Base-by-base conservation (phyloP, 30 jellyfish, hydroid and myxozoan genomes). In the Haliclystus octoradiatus region DNA sequence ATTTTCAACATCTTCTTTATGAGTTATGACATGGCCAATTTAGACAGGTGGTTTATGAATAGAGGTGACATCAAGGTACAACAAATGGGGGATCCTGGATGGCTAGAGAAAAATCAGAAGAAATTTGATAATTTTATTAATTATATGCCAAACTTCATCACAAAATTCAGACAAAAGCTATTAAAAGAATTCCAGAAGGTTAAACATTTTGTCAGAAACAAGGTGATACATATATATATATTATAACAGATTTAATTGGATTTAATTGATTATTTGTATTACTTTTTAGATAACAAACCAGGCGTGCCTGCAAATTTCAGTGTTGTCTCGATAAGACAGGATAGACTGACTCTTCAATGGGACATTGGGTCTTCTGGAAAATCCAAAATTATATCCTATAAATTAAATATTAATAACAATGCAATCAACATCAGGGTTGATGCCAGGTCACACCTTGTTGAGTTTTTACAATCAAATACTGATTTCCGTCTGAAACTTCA, bases 221-320 rank as follows among this genome's bases (percentile, higher is more conserved):
- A n/a, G n/a, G n/a, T n/a, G n/a, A n/a, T n/a, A 28, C 34, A 63
- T 14, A 50, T 62, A 24, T 31, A 12, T 22, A 28, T 12, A 22
- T 65, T 3, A 26, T 22, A 65, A 19, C 1, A 3, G 29, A 2
- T 23, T 2, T 66, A 29, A 1, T 66, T 66, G 2, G 29, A 66
- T 19, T 26, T 28, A 26, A 27, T 33, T 31, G 28, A 23, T 1
- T 66, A 27, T 66, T 66, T 19, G 29, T 29, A 40, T 40, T 19
- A 5, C 19, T 40, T 33, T 40, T 2, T 19, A 68, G 78, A 68
- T 68, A 28, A 70, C 19, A 68, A 68, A 51, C 78, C 78, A 7
- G 68, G 65, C 3, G 5, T 40, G 9, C 57, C 74, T 1, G 29
- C 76, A 1, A 33, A 31, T 4, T 27, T 24, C 71, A 5, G 9